Evolutionary conservation across 2,888 invertebrate species (phyloP).

Genomic region (Morinoia aosen): DNA sequence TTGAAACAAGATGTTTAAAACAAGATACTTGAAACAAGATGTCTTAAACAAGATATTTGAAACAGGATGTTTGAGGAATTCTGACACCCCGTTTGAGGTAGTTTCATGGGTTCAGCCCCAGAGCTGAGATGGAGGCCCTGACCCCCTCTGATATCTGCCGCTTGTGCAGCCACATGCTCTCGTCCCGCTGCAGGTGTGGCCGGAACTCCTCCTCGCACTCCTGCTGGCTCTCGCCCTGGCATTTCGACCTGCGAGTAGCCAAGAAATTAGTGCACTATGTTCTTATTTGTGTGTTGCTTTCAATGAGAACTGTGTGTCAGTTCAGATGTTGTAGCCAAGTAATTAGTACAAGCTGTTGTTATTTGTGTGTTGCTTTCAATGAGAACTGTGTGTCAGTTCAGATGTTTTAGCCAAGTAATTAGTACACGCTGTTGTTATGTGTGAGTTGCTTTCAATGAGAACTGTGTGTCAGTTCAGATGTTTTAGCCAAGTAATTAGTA

Average conservation of each 20-base stretch:
- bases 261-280: neutral
- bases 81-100: neutral
- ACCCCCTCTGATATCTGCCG: neutral
- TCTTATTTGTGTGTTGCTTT: neutral
- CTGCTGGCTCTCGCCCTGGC: constrained; percentile 64
- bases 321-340: neutral
- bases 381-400: neutral
- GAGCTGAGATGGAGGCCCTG: constrained; percentile 6
- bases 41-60: no score
- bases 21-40: no score
- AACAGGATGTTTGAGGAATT: no score
- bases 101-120: constrained; percentile 29
- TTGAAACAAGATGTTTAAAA: no score
- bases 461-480: neutral
- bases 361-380: neutral
- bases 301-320: neutral
- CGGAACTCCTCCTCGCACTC: constrained; percentile 57
- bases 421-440: neutral
- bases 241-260: constrained; percentile 24
- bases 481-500: neutral
- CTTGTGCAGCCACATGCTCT: constrained; percentile 60
- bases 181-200: constrained; percentile 56
- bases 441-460: neutral
- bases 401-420: neutral
- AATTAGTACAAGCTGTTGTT: neutral